Base-by-base conservation (phyloP, 1,140 invertebrate genomes). In the Drosophila lini region DNA sequence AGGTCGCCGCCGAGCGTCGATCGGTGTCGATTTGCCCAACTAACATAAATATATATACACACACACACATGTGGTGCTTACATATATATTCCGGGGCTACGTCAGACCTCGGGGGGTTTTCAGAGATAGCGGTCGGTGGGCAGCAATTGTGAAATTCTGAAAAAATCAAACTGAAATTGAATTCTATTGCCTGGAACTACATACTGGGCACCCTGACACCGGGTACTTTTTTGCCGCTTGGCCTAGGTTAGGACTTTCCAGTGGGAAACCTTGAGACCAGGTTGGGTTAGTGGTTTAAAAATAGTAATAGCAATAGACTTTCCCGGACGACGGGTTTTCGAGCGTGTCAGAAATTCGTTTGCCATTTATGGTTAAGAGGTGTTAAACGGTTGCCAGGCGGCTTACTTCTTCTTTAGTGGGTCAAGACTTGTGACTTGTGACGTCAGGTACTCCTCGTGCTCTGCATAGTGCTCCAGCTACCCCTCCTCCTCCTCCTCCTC, bases 361-460 rank as follows among this genome's bases (percentile, higher is more conserved):
- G 48, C 16, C 16, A 42, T 22, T 44, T 16, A 42, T 16, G 42
- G 13, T 15, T 31, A 11, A 13, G 5, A 28, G 6, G 31, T 16
- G 60, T 5, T 22, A 16, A 41, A 10, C 22, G 42, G 55, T 57
- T 57, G 55, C 55, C 55, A 57, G 10, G 55, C 53, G 11, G 45
- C 9, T 28, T 28, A 28, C 32, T 47, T 63, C 13, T 36, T 19
- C 7, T 28, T 38, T 38, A 50, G 64, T 82, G 67, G 82, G 82
- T 86, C 79, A 85, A 80, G 57, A 55, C 55, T 56, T 55, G 82
- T 85, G 81, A 86, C 81, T 56, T 55, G 82, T 85, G 81, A 86
- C 81, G 81, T 86, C 79, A 44, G 48, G 9, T 7, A 16, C 40
- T 42, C 16, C 41, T 9, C 28, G 13, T 9, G 16, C 16, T 36